Evolutionary conservation across 2,797 vertebrate species (phyloP), one percentile per base, ranked within the genome.

Genomic region (Tympanoctomys barrerae): DNA sequence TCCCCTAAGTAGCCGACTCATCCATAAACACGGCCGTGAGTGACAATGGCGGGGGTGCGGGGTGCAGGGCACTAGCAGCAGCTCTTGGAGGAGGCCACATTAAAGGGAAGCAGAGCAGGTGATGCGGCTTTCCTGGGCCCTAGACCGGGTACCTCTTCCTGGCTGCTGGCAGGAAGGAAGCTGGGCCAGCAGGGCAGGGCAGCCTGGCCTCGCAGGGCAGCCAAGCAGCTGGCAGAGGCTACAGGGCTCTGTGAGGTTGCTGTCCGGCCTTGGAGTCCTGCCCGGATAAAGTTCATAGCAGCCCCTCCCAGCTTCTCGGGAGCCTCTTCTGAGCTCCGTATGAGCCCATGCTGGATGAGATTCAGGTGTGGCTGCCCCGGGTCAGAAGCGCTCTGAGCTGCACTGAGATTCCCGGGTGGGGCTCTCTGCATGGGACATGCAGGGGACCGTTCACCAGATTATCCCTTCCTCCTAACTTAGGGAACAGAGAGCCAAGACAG

Each of bases 381-480:
- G 64, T 42, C 49, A 85, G 87, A 52, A 94, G 28, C 82, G 68
- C 77, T 52, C 49, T 68, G 64, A 36, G 10, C 71, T 39, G 8
- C 7, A 3, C 80, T 0, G 18, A 64, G 73, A 68, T 57, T 36
- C 82, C n/a, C 66, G 61, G 78, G 39, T 54, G 33, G 31, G 26
- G 42, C 14, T 87, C 66, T 96, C 80, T 57, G 42, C 46, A 70
- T 31, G 70, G 39, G 61, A 18, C 42, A 59, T 36, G 68, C 85
- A 95, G 83, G 64, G n/a, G 26, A 61, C 22, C 49, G 62, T 33
- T 86, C 57, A 46, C 62, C 75, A 68, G 64, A 70, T 85, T 92
- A 54, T 77, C 73, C 24, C 42, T 93, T 33, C 68, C 12, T 59
- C 71, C 78, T 54, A 46, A 80, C 36, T 89, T 78, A 84, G 22